Base-by-base conservation (phyloP, 2,113 vertebrate genomes). In the Neolamprologus cancellatus region DNA sequence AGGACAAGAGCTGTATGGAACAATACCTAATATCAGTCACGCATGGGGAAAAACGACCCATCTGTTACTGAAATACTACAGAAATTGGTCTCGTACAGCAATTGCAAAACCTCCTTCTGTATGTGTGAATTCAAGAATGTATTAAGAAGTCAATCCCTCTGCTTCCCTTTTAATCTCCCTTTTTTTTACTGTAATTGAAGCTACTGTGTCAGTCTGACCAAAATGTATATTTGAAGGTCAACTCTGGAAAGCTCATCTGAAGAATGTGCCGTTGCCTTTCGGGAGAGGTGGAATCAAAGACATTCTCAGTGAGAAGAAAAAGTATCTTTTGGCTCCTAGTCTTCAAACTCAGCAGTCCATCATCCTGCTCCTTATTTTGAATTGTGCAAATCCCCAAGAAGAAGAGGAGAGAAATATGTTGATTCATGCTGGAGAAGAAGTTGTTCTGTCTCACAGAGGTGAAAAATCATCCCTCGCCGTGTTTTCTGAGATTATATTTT, bases 121-220 rank as follows among this genome's bases (percentile, higher is more conserved):
- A 32, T 64, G 34, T 84, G 36, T 14, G 15, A 44, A 25, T 32
- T 25, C 17, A 54, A 81, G 76, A 88, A 81, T 18, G 48, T n/a
- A 23, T 81, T 34, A 86, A 90, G 71, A 78, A 79, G 84, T 32
- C 7, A 39, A 91, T 66, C 48, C 64, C 1, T 81, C 9, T 53
- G n/a, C 25, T 46, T 79, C 20, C 8, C 54, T 93, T 94, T 91
- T 93, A 88, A 92, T 93, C 82, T 71, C 57, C 81, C 18, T 34
- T 34, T 64, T 44, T 61, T n/a, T 34, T 8, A 30, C 80, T 69
- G 79, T 41, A 84, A 86, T 79, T 79, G 39, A 5, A 88, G 84
- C 91, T 86, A n/a, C 87, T 74, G 86, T 92, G 89, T 93, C 90
- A 91, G 89, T 74, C 83, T 89, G 91, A 93, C 88, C 53, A 5